These are phyloP conservation scores for Halesus radiatus DNA, from an alignment of 1,140 invertebrate genomes.

Conservation along the genomic window DNA sequence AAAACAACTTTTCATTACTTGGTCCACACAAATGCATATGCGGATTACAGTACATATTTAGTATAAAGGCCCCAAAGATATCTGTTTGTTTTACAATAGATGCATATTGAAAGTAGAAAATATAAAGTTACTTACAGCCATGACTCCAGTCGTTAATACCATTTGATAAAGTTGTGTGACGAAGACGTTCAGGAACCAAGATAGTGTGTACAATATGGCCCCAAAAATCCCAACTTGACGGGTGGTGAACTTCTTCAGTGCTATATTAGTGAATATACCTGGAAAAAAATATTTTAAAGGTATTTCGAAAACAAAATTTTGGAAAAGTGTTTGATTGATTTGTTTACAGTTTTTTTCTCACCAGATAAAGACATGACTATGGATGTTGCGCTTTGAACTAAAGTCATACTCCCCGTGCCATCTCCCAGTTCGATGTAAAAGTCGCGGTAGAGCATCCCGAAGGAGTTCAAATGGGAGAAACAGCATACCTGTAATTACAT, in stretches of 20 bases:
- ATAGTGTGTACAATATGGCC: conserved; percentile 67
- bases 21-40: too few relatives aligned
- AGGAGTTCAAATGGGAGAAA: conserved; percentile 72
- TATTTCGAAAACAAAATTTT: background rate
- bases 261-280: conserved; percentile 71
- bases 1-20: too few relatives aligned
- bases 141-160: conserved; percentile 70
- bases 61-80: too few relatives aligned
- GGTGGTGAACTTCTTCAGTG: conserved; percentile 69
- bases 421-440: conserved; percentile 73
- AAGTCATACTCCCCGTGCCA: conserved; percentile 71
- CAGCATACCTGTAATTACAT: conserved; percentile 66
- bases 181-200: conserved; percentile 69
- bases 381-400: conserved; percentile 66
- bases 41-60: too few relatives aligned
- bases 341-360: too few relatives aligned
- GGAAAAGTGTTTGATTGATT: too few relatives aligned
- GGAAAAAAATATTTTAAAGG: background rate
- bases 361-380: conserved; percentile 66
- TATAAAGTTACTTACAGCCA: conserved; percentile 66
- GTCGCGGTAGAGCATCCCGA: conserved; percentile 76
- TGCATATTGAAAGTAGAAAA: background rate
- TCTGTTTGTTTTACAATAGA: background rate
- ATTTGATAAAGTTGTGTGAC: conserved; percentile 69
- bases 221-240: conserved; percentile 70